phyloP scores from a whole-genome alignment of 2,888 invertebrate species.

The Tribolium freemani region DNA sequence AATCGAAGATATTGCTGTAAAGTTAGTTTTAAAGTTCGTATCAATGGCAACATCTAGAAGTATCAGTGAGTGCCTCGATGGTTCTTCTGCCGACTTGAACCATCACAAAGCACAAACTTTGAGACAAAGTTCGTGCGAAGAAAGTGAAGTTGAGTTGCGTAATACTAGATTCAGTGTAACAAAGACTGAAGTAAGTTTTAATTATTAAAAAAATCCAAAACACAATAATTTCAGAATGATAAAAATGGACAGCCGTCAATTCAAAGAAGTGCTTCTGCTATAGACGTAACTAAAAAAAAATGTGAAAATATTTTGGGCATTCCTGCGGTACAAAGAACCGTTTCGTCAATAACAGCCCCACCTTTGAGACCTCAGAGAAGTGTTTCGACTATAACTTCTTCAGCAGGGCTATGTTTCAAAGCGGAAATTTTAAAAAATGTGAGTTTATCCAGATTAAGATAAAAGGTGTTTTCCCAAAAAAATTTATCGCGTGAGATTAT shows the following conservation, averaged over 20 bases:
- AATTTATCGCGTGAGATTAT: neutral
- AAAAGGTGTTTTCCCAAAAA: neutral
- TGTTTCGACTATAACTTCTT: neutral
- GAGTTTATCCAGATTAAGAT: neutral
- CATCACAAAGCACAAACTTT: neutral
- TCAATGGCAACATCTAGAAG: constrained; percentile 20
- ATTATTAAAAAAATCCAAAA: neutral
- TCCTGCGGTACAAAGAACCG: neutral
- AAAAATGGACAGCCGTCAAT: neutral
- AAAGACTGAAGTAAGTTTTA: neutral
- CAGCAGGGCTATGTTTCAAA: neutral
- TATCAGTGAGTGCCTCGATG: constrained; percentile 11
- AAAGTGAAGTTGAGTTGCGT: neutral
- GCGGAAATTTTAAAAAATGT: neutral
- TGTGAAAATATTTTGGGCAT: neutral
- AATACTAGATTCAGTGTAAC: neutral
- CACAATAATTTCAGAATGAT: no score
- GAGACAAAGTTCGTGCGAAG: neutral
- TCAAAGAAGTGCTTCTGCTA: neutral
- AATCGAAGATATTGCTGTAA: neutral
- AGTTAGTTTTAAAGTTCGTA: constrained; percentile 6
- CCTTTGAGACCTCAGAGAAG: neutral
- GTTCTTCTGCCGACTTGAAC: neutral
- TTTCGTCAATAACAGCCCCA: neutral
- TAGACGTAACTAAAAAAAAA: neutral